Percentiles rank a stretch among this genome's conserved stretches.
These are phyloP conservation scores for Myrmophylax atrothorax DNA, from an alignment of 2,113 vertebrate species.

Conservation along the genomic window DNA sequence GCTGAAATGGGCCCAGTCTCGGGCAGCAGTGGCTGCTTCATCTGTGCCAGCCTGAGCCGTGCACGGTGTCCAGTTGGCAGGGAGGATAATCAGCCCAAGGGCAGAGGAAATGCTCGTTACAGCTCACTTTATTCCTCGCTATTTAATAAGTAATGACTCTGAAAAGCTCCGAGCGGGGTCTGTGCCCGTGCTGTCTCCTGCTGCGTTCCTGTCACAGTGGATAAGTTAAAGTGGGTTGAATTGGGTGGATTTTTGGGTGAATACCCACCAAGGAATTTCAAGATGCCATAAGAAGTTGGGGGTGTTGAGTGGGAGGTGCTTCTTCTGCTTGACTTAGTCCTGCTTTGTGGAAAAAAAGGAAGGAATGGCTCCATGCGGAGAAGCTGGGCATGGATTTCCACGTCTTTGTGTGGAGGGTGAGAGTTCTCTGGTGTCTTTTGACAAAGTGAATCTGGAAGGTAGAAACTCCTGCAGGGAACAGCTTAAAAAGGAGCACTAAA, in stretches of 20 bases:
- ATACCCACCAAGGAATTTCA: not conserved
- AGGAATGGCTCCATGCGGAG: not conserved
- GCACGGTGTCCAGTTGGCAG: constrained; percentile 13
- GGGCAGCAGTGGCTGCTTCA: not conserved
- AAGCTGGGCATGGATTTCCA: not conserved
- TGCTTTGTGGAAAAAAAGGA: not conserved
- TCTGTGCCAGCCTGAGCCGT: not conserved
- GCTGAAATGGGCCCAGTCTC: not conserved
- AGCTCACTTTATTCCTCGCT: not conserved
- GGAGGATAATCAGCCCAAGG: not conserved
- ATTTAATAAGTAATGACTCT: constrained; percentile 49
- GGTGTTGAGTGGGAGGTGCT: not conserved
- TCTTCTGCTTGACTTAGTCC: not conserved
- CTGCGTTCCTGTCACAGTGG: constrained; percentile 43
- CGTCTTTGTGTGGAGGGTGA: rapidly evolving
- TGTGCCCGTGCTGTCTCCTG: constrained; percentile 8
- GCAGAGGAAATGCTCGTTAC: constrained; percentile 19
- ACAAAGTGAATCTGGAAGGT: not conserved
- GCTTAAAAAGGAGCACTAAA: not conserved
- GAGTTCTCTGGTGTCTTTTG: not conserved
- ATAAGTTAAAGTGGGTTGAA: constrained; percentile 24
- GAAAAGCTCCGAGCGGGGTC: constrained; percentile 35
- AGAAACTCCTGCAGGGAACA: not conserved
- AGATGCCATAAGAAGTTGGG: not conserved
- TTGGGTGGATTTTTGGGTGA: not conserved